Base-by-base conservation (phyloP, 2,113 vertebrate genomes). In the Lathamus discolor region DNA sequence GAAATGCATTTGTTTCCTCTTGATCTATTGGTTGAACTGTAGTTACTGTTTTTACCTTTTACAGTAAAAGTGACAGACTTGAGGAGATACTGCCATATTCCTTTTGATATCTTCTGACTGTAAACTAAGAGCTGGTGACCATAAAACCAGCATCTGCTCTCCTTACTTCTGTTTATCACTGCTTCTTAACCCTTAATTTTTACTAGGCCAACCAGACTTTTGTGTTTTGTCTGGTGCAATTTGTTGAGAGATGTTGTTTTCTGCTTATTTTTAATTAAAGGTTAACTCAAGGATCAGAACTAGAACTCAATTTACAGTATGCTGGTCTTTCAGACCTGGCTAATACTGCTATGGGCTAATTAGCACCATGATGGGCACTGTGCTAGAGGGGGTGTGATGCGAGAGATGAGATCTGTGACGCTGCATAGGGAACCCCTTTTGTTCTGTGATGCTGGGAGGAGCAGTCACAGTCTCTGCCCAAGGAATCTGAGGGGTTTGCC, bases 241-340 rank as follows among this genome's bases (percentile, higher is more conserved):
- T 64, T 35, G 28, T 24, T 62, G 29, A 82, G 35, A 79, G 16
- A 55, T 24, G 25, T 44, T 87, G 31, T n/a, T 92, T 52, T 33
- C 22, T 57, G 57, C 29, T 79, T 66, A 31, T 28, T 92, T 95
- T 91, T 70, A 91, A 88, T 92, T 80, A 87, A 87, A 92, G 39
- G 67, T 64, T 95, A 83, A 76, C 10, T 62, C 52, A 72, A 84
- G 63, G 63, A 95, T 55, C 35, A 51, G 24, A n/a, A n/a, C n/a
- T 79, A 59, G 43, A 86, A 72, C 69, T 72, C 51, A 59, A 37
- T 89, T 62, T 84, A 70, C 73, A 82, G 7, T 64, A 55, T 31
- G 35, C 52, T 75, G 49, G 18, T 70, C 41, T n/a, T 11, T 64
- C 49, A 90, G 73, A 88, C 68, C 68, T 75, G 31, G 68, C 39